Evolutionary conservation across 2,888 invertebrate species (phyloP).

Genomic region (Drosophila buzzatii): DNA sequence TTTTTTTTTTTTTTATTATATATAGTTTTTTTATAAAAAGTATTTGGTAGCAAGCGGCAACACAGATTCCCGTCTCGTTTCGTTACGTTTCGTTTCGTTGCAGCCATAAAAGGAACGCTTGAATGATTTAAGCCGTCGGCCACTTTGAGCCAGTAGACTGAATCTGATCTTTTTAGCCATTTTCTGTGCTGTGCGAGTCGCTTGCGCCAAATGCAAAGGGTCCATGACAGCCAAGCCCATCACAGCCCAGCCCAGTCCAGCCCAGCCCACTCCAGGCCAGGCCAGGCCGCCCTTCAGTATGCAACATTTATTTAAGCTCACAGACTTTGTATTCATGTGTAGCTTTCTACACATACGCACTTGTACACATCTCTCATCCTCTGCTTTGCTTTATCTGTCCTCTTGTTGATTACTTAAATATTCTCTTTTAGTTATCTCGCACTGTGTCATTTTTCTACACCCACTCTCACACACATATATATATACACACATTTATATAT

Average conservation of each 20-base stretch:
- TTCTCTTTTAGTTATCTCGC: constrained; percentile 64
- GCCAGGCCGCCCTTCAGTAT: constrained; percentile 40
- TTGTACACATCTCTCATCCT: neutral
- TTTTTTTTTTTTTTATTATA: constrained; percentile 64
- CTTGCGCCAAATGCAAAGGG: neutral
- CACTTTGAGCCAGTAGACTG: constrained; percentile 42
- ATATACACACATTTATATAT: constrained; percentile 15
- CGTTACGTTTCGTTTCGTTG: constrained; percentile 8
- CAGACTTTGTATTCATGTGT: constrained; percentile 3
- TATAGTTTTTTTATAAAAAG: constrained; percentile 31
- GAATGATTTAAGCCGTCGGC: constrained; percentile 71
- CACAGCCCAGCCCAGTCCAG: constrained; percentile 8
- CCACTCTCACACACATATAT: constrained; percentile 19
- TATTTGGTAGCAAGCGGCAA: constrained; percentile 47
- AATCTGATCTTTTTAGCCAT: constrained; percentile 53
- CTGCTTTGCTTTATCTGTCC: neutral
- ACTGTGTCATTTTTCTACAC: constrained; percentile 61
- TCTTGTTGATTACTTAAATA: constrained; percentile 66
- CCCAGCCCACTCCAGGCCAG: constrained; percentile 1
- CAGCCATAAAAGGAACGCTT: constrained; percentile 59
- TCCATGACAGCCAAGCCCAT: constrained; percentile 16
- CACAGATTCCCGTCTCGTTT: neutral
- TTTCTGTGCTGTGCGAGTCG: constrained; percentile 30
- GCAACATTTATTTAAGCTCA: constrained; percentile 69
- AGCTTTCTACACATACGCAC: neutral